These are phyloP conservation scores for Sylvia borin DNA, from an alignment of 2,797 vertebrate genomes.

Conservation along the genomic window DNA sequence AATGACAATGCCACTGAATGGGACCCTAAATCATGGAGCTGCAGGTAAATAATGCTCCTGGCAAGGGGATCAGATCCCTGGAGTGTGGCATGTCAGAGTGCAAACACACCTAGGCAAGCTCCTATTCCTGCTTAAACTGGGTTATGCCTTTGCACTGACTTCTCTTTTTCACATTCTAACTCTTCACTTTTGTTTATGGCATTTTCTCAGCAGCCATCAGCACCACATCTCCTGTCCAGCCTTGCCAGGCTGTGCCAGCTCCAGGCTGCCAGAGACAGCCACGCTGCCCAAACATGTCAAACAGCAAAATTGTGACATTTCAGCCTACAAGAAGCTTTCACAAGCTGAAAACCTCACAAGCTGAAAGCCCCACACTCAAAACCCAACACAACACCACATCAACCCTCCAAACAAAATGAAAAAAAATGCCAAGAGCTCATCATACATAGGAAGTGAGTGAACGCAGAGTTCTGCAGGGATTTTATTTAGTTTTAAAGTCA, in stretches of 20 bases:
- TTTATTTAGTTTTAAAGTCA: neutral
- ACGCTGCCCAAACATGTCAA: neutral
- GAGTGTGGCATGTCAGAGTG: neutral
- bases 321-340: neutral
- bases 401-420: neutral
- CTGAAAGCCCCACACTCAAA: neutral
- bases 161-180: neutral
- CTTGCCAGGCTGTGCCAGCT: neutral
- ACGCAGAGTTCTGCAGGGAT: neutral
- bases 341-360: neutral
- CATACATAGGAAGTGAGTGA: neutral
- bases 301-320: neutral
- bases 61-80: neutral
- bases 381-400: neutral
- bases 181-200: neutral
- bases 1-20: neutral
- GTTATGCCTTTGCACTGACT: fast-evolving
- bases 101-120: neutral
- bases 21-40: neutral
- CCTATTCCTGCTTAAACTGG: neutral
- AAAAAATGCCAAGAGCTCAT: neutral
- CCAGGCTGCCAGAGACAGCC: neutral
- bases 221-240: neutral
- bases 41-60: neutral
- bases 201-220: slow-evolving; percentile 2